Conservation (phyloP, 2,113 vertebrate species). For the Corythoichthys haematopterus region DNA sequence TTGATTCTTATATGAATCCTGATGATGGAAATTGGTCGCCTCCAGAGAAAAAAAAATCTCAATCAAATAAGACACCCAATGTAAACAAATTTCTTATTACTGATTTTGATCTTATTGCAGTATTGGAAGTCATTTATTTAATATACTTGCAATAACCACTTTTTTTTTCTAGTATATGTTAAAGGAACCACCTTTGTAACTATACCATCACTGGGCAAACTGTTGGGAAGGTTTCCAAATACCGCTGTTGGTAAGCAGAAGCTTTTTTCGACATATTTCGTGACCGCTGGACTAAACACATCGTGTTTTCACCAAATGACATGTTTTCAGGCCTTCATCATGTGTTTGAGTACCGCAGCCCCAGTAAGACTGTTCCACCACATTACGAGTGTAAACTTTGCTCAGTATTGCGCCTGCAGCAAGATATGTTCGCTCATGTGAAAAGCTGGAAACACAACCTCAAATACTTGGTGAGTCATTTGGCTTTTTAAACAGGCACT, state of each 20-base stretch:
- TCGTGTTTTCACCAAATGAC: neutral
- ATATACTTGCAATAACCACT: constrained; percentile 18
- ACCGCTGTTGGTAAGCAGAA: constrained; percentile 64
- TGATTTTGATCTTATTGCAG: neutral
- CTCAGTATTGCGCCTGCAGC: constrained; percentile 62
- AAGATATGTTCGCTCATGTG: constrained; percentile 70
- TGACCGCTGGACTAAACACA: neutral
- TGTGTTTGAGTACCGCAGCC: constrained; percentile 78
- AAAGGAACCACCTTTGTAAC: constrained; percentile 62
- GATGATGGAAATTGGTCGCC: too few species aligned
- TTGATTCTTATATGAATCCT: too few species aligned
- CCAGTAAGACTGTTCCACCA: constrained; percentile 69
- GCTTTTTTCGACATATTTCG: neutral
- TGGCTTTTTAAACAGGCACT: neutral
- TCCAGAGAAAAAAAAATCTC: too few species aligned
- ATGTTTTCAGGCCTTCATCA: constrained; percentile 69
- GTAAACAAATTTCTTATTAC: neutral
- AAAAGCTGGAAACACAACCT: constrained; percentile 73
- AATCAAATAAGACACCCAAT: too few species aligned
- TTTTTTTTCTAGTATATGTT: constrained; percentile 58
- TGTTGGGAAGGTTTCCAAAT: constrained; percentile 52
- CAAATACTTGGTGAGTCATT: constrained; percentile 67
- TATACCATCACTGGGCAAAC: constrained; percentile 61
- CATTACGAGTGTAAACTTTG: constrained; percentile 78
- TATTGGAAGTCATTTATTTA: neutral